phyloP scores from a whole-genome alignment of 2,797 vertebrate genomes.

The Sparus aurata region DNA sequence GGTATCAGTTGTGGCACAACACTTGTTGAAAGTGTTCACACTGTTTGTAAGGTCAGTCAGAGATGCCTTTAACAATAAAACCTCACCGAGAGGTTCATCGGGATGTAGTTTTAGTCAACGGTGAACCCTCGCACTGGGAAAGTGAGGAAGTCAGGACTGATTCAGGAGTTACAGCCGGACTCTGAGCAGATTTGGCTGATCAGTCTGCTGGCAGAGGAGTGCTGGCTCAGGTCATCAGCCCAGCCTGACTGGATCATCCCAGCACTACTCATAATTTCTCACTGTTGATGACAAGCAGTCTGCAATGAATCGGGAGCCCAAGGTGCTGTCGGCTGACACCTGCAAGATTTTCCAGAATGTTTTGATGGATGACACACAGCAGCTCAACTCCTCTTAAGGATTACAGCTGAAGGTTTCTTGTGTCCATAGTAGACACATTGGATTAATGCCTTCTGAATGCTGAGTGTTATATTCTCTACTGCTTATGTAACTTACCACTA shows the following conservation, averaged over 20 bases:
- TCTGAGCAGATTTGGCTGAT: slow-evolving; percentile 26
- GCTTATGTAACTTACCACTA: background rate
- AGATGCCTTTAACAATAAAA: slow-evolving; percentile 7
- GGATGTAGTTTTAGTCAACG: slow-evolving; percentile 8
- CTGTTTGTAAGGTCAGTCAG: slow-evolving; percentile 24
- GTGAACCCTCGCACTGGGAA: slow-evolving; percentile 38
- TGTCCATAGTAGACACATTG: slow-evolving; percentile 11
- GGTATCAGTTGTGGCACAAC: background rate
- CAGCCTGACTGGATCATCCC: slow-evolving; percentile 31
- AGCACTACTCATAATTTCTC: slow-evolving; percentile 42
- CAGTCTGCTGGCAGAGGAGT: slow-evolving; percentile 43
- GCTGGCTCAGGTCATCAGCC: slow-evolving; percentile 1
- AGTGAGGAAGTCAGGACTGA: slow-evolving; percentile 5
- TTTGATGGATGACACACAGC: slow-evolving; percentile 46
- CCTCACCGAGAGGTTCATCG: background rate
- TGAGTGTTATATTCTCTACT: background rate
- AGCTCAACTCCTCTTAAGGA: slow-evolving; percentile 33
- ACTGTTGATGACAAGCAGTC: slow-evolving; percentile 58
- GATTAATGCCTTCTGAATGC: slow-evolving; percentile 16
- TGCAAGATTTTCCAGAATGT: slow-evolving; percentile 44
- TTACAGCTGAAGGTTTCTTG: slow-evolving; percentile 12
- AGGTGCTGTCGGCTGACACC: slow-evolving; percentile 21
- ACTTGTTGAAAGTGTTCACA: background rate
- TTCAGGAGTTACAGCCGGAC: slow-evolving; percentile 16
- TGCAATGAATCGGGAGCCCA: slow-evolving; percentile 30